Percentiles rank a stretch among this genome's conserved stretches.
These are phyloP conservation scores for Eristalis intricaria DNA, from an alignment of 2,888 invertebrate genomes.

Conservation along the genomic window DNA sequence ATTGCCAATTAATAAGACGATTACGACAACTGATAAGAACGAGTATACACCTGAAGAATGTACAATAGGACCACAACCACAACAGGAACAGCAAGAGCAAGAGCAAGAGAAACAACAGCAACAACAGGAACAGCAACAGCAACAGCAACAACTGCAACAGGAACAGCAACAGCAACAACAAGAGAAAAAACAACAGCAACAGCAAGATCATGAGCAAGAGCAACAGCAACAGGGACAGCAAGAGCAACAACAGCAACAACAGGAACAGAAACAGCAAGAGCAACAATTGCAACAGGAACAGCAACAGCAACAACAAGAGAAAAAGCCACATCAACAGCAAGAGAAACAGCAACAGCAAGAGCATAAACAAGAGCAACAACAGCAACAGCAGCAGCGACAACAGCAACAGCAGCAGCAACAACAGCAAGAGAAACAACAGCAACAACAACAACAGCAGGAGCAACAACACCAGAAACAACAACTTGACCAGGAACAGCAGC, in stretches of 20 bases:
- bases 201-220: no score
- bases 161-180: no score
- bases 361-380: no score
- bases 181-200: slow-evolving; percentile 74
- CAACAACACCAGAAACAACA: slow-evolving; percentile 73
- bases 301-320: slow-evolving; percentile 71
- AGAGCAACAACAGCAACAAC: slow-evolving; percentile 51
- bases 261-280: slow-evolving; percentile 73
- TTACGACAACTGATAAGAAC: no score
- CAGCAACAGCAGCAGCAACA: slow-evolving; percentile 73
- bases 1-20: no score
- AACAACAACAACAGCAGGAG: slow-evolving; percentile 74
- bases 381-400: slow-evolving; percentile 72
- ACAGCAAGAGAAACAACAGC: slow-evolving; percentile 73
- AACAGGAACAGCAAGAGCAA: no score
- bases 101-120: slow-evolving; percentile 73
- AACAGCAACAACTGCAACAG: no score
- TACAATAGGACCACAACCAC: slow-evolving; percentile 73
- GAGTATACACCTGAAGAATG: no score
- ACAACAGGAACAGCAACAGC: slow-evolving; percentile 73
- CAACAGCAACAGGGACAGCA: no score
- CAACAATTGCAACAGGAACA: slow-evolving; percentile 74
- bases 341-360: slow-evolving; percentile 74
- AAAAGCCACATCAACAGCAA: no score
- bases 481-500: no score